phyloP scores from a whole-genome alignment of 2,113 vertebrate genomes.

The Odocoileus virginianus region DNA sequence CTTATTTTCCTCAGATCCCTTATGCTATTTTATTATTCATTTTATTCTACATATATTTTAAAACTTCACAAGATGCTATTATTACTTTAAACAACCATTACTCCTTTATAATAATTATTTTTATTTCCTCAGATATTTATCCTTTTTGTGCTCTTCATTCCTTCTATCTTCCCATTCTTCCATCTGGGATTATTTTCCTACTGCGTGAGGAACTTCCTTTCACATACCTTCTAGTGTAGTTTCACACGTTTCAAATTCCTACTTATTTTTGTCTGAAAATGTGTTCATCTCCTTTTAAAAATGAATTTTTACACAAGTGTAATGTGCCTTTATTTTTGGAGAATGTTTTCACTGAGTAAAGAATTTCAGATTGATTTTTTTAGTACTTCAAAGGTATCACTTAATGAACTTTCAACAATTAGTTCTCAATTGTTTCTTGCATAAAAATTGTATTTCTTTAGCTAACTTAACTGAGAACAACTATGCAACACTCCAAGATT shows the following conservation, averaged over 20 bases:
- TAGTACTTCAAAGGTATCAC: not conserved
- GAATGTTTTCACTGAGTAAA: not conserved
- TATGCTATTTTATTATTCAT: not conserved
- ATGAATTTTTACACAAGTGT: not conserved
- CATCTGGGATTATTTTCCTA: not conserved
- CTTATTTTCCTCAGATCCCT: not conserved
- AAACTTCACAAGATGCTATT: not conserved
- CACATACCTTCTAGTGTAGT: not conserved
- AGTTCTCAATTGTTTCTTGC: not conserved
- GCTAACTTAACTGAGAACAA: constrained; percentile 49
- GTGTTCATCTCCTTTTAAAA: not conserved
- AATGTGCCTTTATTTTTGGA: not conserved
- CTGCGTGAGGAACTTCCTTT: not conserved
- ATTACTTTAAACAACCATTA: not conserved
- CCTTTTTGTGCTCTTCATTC: not conserved
- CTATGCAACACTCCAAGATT: not conserved
- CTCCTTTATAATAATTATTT: not conserved
- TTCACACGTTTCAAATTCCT: not conserved
- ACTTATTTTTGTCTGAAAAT: not conserved
- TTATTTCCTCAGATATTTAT: not conserved
- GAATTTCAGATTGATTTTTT: not conserved
- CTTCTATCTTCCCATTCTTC: not conserved
- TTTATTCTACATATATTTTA: not conserved
- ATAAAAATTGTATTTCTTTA: not conserved
- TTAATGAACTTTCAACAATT: constrained; percentile 26